Conservation (phyloP, 2,113 vertebrate genomes). For the Crotalus tigris region DNA sequence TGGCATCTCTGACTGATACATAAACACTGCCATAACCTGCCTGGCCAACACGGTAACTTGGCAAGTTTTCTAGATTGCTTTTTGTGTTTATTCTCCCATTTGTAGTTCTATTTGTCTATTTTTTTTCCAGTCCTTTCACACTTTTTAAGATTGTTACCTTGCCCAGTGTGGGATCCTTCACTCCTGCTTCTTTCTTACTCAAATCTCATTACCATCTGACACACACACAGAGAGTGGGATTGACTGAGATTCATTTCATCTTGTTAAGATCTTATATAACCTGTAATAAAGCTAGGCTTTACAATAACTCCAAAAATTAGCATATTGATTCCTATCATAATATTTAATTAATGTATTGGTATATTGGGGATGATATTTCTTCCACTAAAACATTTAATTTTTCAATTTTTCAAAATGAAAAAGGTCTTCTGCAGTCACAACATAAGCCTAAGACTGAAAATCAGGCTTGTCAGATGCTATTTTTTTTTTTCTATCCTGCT, state of each 20-base stretch:
- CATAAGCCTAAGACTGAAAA: no score
- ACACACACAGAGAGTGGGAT: not conserved
- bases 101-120: not conserved
- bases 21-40: not conserved
- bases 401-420: no score
- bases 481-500: no score
- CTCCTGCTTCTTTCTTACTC: not conserved
- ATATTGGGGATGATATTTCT: not conserved
- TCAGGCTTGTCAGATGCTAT: no score
- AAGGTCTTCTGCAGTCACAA: no score
- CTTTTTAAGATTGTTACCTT: not conserved
- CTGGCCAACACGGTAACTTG: not conserved
- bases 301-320: not conserved
- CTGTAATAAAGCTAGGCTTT: not conserved
- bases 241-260: not conserved
- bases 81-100: not conserved
- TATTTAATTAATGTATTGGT: slow-evolving; percentile 36
- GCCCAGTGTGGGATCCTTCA: not conserved
- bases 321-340: slow-evolving; percentile 13
- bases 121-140: not conserved
- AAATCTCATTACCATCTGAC: not conserved
- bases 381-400: not conserved
- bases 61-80: not conserved
- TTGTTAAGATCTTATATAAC: not conserved
- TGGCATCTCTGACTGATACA: not conserved